Base-by-base conservation (phyloP, 2,113 vertebrate species). In the Erythrocercus mccallii region DNA sequence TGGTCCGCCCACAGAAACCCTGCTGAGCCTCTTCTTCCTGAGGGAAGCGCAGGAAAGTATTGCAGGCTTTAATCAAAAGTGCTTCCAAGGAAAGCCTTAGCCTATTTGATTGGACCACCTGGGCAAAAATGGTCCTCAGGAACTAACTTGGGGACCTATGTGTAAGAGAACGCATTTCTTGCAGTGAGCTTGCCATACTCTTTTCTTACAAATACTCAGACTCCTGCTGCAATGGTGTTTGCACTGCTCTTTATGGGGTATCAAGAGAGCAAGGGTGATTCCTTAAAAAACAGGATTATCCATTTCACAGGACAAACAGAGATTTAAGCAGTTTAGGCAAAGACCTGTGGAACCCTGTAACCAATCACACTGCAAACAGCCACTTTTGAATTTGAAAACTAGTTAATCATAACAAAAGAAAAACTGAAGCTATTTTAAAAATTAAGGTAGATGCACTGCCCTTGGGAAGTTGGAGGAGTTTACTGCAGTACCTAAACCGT, bases 201-300 rank as follows among this genome's bases (percentile, higher is more conserved):
- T 57, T 54, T 91, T 73, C 64, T 65, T 31, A 70, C 35, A 88
- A 81, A 81, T 50, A 25, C 33, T 68, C 58, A 38, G 30, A 35
- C 14, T 77, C 54, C 37, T 81, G 71, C 58, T 88, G 83, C 80
- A 88, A 2, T 33, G 30, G 25, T 91, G 47, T 86, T 96, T 83
- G 78, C 62, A 57, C 54, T 92, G 80, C 72, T 35, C 17, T 83
- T 91, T 6, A 37, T 56, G 48, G 38, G 14, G 60, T 57, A 65
- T 83, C 68, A 51, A 38, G 62, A 94, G 89, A 92, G 80, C 86
- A 91, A 94, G 77, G 94, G 68, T 80, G n/a, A 92, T 50, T 73
- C 72, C 82, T 88, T 53, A 72, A 82, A 58, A 83, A 94, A 76
- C 79, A 95, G 86, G 58, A 91, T 77, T 83, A 91, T 42, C 76